A percentile compares a stretch with the other conserved stretches of the same genome.
Evolutionary conservation across 2,888 invertebrate species (phyloP).

Genomic region (Erebia aethiops): DNA sequence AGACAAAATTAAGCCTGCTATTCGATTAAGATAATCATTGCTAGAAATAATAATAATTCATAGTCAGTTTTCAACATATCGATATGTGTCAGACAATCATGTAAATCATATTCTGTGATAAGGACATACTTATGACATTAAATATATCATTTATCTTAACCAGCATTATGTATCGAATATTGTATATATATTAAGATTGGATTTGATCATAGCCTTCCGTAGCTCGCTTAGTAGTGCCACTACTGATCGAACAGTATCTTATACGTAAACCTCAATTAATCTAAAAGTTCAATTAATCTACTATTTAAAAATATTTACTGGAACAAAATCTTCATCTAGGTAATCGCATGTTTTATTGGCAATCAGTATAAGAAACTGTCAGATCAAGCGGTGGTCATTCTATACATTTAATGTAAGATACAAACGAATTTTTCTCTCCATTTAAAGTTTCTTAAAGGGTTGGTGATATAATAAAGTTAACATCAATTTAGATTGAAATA

Average conservation of each 20-base stretch:
- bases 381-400: conserved; percentile 67
- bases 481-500: conserved; percentile 54
- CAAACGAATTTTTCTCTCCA: conserved; percentile 58
- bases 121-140: conserved; percentile 70
- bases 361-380: conserved; percentile 51
- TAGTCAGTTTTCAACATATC: conserved; percentile 60
- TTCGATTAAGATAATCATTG: neutral
- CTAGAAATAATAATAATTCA: neutral
- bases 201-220: conserved; percentile 76
- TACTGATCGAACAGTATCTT: conserved; percentile 51
- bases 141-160: conserved; percentile 51
- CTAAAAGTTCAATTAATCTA: conserved; percentile 32
- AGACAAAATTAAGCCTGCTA: neutral
- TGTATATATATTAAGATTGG: conserved; percentile 69
- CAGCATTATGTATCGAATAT: conserved; percentile 48
- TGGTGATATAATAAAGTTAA: conserved; percentile 58
- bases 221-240: conserved; percentile 76
- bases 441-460: conserved; percentile 57
- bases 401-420: conserved; percentile 59
- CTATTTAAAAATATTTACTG: conserved; percentile 16
- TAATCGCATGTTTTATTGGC: conserved; percentile 2
- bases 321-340: conserved; percentile 16
- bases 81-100: conserved; percentile 66
- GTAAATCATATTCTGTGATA: conserved; percentile 80
- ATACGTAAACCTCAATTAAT: conserved; percentile 29